Conservation (phyloP, 2,797 vertebrate genomes). For the Ctenopoma multispine region DNA sequence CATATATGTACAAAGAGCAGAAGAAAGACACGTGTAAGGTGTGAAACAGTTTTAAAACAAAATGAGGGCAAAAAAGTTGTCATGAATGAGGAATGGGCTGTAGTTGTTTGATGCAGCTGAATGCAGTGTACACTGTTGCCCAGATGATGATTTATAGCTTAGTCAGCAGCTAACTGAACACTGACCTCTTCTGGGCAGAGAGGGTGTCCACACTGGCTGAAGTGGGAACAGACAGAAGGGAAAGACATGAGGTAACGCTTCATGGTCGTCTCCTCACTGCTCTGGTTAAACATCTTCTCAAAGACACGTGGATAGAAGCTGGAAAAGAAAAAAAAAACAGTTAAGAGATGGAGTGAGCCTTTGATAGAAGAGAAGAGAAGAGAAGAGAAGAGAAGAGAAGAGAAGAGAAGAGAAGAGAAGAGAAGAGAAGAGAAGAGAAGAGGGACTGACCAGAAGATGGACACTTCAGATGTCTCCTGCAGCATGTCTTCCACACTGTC, state of each 20-base stretch:
- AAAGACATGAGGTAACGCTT: slow-evolving; percentile 88
- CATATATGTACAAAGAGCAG: background rate
- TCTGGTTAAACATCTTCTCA: slow-evolving; percentile 90
- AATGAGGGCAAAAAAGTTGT: too few relatives aligned
- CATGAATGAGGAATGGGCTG: background rate
- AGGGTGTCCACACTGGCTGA: slow-evolving; percentile 83
- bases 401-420: background rate
- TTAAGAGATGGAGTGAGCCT: background rate
- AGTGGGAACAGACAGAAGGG: slow-evolving; percentile 87
- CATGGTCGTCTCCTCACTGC: slow-evolving; percentile 86
- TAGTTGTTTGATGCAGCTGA: background rate
- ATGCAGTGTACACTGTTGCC: background rate
- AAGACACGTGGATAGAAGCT: slow-evolving; percentile 89
- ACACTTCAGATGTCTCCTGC: slow-evolving; percentile 89
- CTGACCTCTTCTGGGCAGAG: slow-evolving; percentile 96
- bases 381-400: slow-evolving; percentile 8
- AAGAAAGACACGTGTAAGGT: background rate
- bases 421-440: background rate
- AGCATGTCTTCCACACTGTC: slow-evolving; percentile 88
- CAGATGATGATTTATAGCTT: background rate
- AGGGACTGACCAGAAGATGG: slow-evolving; percentile 87
- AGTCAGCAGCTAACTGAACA: slow-evolving; percentile 49
- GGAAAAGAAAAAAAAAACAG: background rate
- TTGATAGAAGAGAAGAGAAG: background rate
- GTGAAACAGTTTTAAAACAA: background rate